Evolutionary conservation across 2,797 vertebrate genomes (phyloP), one percentile per base, ranked within the genome.

Genomic region (Chelon auratus): DNA sequence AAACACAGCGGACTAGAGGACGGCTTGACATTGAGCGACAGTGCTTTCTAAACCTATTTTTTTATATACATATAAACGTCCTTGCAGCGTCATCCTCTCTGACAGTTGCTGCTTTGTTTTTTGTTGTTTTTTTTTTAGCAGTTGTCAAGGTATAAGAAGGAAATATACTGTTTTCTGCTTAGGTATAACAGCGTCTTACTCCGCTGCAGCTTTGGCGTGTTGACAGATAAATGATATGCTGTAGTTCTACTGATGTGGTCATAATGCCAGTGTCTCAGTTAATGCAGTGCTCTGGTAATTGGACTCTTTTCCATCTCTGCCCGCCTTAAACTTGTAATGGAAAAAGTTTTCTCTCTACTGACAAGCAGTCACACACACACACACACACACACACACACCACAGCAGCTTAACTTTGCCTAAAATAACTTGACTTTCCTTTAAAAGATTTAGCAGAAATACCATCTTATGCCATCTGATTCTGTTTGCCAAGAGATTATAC

Each of bases 201-300:
- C 68, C 2, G 1, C 43, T 68, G 59, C 30, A 58, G 22, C 71
- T 77, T 60, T 51, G 20, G 36, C 43, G 5, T 53, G 55, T 56
- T 90, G 88, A 89, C 83, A 86, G 78, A 82, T 91, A 85, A 87
- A 91, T 88, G 33, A 87, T 76, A 85, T 88, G 20, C 87, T 77
- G 83, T 56, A 69, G 72, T 77, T 79, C 57, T 67, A 50, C 40
- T 68, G 77, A 81, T 72, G 80, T 83, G 68, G 53, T 68, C 62
- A 71, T 83, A 80, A 80, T 68, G 61, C 68, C 73, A 79, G 62
- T 30, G 33, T 80, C 68, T 82, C 68, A 67, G 54, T 80, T 85
- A 84, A 88, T 76, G 50, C 74, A 60, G 42, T 30, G 43, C 61
- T 72, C 61, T 59, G 56, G 72, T 78, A 75, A 80, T 86, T 78